Base-by-base conservation (phyloP, 2,797 vertebrate species). In the Knipowitschia caucasica region DNA sequence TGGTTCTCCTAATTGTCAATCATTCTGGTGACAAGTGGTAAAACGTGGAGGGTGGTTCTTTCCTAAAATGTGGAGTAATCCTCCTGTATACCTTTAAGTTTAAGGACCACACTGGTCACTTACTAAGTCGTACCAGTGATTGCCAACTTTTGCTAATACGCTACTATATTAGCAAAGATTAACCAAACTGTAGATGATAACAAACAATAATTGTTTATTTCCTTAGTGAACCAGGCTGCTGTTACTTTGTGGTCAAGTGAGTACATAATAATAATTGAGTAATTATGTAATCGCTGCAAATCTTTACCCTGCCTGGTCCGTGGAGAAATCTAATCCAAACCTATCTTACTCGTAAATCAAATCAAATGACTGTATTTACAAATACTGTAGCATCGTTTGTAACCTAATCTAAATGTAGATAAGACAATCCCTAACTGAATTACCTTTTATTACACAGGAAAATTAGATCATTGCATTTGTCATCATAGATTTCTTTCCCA, bases 401-500 rank as follows among this genome's bases (percentile, higher is more conserved):
- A 31, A 62, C 56, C 27, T 11, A 11, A 53, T 77, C 43, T 31
- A n/a, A 1, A 44, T 45, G 29, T 36, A 61, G 60, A 39, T 39
- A 39, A 39, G 36, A 62, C 34, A 52, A 39, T 27, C 25, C 57
- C 10, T 49, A 55, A 50, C 11, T 20, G 24, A 4, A 52, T 52
- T 25, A 15, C 18, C 25, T 53, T 11, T 5, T 21, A 62, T 52
- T 46, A 4, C 18, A 26, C 15, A 15, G 35, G 64, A 46, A 50
- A 69, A 68, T 60, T 4, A 51, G 42, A 49, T 70, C 58, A 78
- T 54, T 59, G 20, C 25, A 36, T 69, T 53, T 10, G 15, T 67
- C 60, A 46, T 56, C 56, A 50, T 27, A 62, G 59, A 47, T 33
- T 61, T 43, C 39, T 70, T 20, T 12, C 20, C n/a, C 17, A 44